Percentiles rank a stretch among this genome's conserved stretches.
phyloP scores from a whole-genome alignment of 2,113 vertebrate species.

The Mohoua ochrocephala region DNA sequence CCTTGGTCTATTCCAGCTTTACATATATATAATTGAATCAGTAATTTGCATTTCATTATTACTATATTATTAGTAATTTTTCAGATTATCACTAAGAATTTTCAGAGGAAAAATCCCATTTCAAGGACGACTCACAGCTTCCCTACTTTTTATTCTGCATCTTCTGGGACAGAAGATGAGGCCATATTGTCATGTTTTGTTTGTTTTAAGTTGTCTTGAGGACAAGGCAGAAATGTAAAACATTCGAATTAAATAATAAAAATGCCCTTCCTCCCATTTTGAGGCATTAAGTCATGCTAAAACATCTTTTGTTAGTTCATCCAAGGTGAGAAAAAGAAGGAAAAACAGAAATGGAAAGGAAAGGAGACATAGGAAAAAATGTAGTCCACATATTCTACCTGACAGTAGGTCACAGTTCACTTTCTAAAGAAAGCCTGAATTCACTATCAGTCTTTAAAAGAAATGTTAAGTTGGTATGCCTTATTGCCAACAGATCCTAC shows the following conservation, averaged over 20 bases:
- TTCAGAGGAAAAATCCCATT: neutral
- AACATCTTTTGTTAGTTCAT: neutral
- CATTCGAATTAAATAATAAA: neutral
- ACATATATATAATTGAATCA: neutral
- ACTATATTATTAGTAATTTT: neutral
- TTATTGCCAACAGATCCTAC: neutral
- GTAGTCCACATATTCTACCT: neutral
- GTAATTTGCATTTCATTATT: neutral
- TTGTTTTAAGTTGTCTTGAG: neutral
- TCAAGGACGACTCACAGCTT: neutral
- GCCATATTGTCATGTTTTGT: neutral
- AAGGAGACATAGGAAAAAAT: neutral
- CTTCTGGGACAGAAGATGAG: neutral
- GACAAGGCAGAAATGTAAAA: neutral
- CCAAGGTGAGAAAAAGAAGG: neutral
- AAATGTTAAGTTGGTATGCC: neutral
- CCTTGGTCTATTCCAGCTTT: neutral
- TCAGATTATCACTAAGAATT: neutral
- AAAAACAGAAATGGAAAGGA: neutral
- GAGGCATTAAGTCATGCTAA: neutral
- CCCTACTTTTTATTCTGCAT: neutral
- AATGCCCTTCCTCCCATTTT: neutral
- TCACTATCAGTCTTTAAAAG: neutral
- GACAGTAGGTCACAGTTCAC: neutral
- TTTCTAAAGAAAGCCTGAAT: neutral